phyloP scores from a whole-genome alignment of 2,888 invertebrate genomes.

The Mimachlamys varia region DNA sequence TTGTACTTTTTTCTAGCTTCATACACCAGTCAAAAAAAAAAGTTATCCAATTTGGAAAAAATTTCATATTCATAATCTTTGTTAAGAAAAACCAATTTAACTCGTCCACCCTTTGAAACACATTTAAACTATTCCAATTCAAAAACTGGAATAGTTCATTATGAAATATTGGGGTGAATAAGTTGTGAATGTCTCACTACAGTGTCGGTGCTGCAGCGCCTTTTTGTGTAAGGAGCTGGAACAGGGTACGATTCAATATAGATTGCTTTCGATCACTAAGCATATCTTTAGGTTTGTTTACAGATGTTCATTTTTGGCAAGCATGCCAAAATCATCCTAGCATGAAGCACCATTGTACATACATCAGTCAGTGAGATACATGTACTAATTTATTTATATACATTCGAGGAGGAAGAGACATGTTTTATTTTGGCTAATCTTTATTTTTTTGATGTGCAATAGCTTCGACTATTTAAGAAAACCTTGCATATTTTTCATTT shows the following conservation, averaged over 20 bases:
- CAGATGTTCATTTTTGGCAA: not conserved
- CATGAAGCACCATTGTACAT: not conserved
- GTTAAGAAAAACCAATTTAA: not conserved
- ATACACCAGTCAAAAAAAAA: not conserved
- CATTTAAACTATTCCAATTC: no score
- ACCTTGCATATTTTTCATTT: conserved; percentile 16
- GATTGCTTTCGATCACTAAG: not conserved
- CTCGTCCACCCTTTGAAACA: not conserved
- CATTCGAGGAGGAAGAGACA: not conserved
- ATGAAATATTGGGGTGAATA: no score
- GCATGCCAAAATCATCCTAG: not conserved
- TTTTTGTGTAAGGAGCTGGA: not conserved
- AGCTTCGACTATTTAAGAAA: conserved; percentile 25
- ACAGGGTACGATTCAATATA: not conserved
- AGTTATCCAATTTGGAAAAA: not conserved
- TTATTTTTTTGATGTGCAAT: conserved; percentile 32
- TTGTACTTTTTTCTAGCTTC: not conserved
- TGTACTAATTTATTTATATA: conserved; percentile 26
- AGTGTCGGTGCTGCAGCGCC: no score
- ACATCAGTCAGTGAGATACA: not conserved
- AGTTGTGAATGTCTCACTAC: no score
- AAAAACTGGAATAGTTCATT: no score
- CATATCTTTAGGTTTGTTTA: not conserved
- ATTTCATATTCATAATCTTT: not conserved
- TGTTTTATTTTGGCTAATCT: conserved; percentile 34